These are phyloP conservation scores for Poeciliopsis prolifica DNA, from an alignment of 2,113 vertebrate species.

Conservation along the genomic window DNA sequence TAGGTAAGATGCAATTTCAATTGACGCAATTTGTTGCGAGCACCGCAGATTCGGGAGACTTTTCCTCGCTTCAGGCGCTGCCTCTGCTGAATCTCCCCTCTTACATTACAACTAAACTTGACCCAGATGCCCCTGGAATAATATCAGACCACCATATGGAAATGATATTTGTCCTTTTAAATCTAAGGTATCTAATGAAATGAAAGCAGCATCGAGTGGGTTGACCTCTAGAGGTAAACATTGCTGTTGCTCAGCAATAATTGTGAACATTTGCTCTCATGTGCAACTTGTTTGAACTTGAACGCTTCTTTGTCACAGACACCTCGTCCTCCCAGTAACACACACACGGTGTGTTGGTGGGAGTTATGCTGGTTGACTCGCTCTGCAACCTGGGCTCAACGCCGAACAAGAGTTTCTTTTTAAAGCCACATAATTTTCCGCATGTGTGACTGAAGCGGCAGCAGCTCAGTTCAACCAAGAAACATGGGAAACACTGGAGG, in stretches of 20 bases:
- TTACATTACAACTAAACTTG: constrained; percentile 11
- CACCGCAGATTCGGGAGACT: constrained; percentile 1
- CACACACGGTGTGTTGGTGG: constrained; percentile 35
- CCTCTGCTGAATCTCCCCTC: constrained; percentile 24
- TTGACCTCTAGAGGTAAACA: too few species aligned
- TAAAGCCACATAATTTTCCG: constrained; percentile 45
- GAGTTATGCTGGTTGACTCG: constrained; percentile 46
- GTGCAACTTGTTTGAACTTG: constrained; percentile 24
- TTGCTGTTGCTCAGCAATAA: neutral
- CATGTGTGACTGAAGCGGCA: constrained; percentile 61
- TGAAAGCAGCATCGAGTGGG: too few species aligned
- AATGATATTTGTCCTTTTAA: neutral
- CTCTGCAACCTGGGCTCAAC: constrained; percentile 59
- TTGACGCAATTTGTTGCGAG: neutral
- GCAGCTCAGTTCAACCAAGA: constrained; percentile 48
- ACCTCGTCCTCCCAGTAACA: constrained; percentile 5
- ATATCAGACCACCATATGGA: neutral
- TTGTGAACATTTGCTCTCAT: neutral
- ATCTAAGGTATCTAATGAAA: neutral
- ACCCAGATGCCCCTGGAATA: constrained; percentile 28
- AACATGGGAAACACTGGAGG: constrained; percentile 21
- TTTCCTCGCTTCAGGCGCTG: constrained; percentile 6
- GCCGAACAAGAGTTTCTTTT: constrained; percentile 66
- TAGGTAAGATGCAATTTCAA: constrained; percentile 85
- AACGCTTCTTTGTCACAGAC: neutral